Evolutionary conservation across 1,140 invertebrate species (phyloP).

Genomic region (Schlechtendalia chinensis): DNA sequence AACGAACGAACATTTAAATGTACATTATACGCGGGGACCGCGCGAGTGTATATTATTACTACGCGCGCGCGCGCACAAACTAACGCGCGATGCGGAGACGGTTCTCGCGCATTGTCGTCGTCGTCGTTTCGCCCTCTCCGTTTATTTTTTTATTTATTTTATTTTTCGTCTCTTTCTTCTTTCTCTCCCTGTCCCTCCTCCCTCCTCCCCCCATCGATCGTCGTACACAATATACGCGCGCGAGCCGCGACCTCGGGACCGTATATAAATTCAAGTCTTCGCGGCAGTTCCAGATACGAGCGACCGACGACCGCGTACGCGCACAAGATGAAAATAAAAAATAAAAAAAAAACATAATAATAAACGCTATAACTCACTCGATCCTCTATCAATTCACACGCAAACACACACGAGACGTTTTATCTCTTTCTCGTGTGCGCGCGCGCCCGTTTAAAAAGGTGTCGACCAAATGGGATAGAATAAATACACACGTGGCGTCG

Average conservation of each 20-base stretch:
- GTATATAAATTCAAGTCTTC: slow-evolving; percentile 42
- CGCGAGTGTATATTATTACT: not conserved
- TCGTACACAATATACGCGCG: too few relatives aligned
- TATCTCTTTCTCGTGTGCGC: not conserved
- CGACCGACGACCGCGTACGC: slow-evolving; percentile 7
- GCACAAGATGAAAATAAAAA: not conserved
- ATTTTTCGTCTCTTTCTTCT: too few relatives aligned
- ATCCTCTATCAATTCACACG: slow-evolving; percentile 48
- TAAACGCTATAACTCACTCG: slow-evolving; percentile 51
- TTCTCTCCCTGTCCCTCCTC: too few relatives aligned
- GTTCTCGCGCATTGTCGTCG: slow-evolving; percentile 26
- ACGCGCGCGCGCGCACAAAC: not conserved
- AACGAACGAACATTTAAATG: slow-evolving; percentile 49
- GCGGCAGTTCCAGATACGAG: not conserved
- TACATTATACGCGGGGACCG: slow-evolving; percentile 30
- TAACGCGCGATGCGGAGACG: not conserved
- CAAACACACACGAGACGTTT: slow-evolving; percentile 35
- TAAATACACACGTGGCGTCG: slow-evolving; percentile 42
- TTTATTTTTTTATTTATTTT: too few relatives aligned
- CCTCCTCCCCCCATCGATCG: too few relatives aligned
- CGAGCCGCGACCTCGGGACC: too few relatives aligned
- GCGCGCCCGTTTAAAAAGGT: slow-evolving; percentile 34
- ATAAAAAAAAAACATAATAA: too few relatives aligned
- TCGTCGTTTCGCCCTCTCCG: slow-evolving; percentile 22
- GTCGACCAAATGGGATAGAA: slow-evolving; percentile 53